Percentiles rank a stretch among this genome's conserved stretches.
Evolutionary conservation across 2,888 invertebrate species (phyloP).

Genomic region (Nemoura dubitans): DNA sequence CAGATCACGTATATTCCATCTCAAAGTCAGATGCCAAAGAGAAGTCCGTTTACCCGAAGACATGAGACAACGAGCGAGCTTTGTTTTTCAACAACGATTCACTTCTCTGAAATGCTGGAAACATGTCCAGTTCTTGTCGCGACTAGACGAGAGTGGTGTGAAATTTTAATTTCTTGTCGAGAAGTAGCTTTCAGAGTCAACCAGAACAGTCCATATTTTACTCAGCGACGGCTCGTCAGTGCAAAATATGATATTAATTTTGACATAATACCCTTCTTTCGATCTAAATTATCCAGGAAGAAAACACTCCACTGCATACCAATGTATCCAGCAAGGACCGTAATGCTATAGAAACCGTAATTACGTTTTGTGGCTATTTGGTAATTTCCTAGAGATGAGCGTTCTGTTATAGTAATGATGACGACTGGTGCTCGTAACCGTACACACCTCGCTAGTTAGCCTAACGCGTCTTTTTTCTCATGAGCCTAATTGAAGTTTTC

Average conservation of each 20-base stretch:
- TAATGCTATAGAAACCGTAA: not conserved
- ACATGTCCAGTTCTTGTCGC: not conserved
- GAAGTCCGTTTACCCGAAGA: not conserved
- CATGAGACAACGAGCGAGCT: not conserved
- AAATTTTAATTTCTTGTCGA: not conserved
- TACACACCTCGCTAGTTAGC: conserved; percentile 9
- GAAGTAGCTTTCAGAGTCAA: no score
- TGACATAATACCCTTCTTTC: not conserved
- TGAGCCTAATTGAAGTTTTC: not conserved
- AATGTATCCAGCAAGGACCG: not conserved
- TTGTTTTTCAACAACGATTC: not conserved
- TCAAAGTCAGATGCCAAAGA: not conserved
- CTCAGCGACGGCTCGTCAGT: not conserved
- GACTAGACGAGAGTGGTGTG: not conserved
- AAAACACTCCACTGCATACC: not conserved
- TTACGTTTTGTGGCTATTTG: not conserved
- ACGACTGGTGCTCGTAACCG: not conserved
- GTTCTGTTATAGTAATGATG: not conserved
- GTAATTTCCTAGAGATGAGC: not conserved
- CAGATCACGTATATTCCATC: not conserved
- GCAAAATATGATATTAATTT: not conserved
- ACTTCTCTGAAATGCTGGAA: not conserved
- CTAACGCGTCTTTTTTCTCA: conserved; percentile 4
- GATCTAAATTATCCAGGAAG: not conserved
- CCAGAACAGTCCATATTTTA: no score